Conservation (phyloP, 2,888 invertebrate genomes). For the Blera fallax region DNA sequence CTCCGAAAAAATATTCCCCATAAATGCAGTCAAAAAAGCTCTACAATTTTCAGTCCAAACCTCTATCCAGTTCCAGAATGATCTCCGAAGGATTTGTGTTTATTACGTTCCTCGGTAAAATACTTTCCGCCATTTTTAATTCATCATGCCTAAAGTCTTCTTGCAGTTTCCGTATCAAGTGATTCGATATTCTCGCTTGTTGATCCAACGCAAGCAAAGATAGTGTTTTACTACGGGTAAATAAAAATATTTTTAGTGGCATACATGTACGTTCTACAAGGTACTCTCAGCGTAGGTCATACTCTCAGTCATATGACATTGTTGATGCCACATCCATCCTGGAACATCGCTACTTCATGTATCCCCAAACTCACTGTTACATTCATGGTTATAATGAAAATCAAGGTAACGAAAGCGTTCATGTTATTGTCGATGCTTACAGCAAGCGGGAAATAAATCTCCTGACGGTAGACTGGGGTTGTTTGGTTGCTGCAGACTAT, state of each 20-base stretch:
- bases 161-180: background rate
- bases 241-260: background rate
- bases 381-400: background rate
- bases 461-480: background rate
- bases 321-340: background rate
- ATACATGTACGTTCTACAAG: background rate
- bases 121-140: background rate
- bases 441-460: background rate
- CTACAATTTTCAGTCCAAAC: background rate
- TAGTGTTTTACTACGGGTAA: background rate
- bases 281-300: background rate
- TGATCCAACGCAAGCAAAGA: background rate
- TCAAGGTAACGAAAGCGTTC: background rate
- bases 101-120: background rate
- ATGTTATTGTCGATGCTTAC: background rate
- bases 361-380: background rate
- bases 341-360: background rate
- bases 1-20: no score
- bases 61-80: background rate
- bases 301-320: background rate
- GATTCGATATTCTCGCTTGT: background rate
- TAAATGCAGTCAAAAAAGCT: background rate
- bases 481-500: background rate
- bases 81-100: background rate
- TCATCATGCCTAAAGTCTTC: background rate